Evolutionary conservation across 2,888 invertebrate species (phyloP).

Genomic region (Tiphia femorata): DNA sequence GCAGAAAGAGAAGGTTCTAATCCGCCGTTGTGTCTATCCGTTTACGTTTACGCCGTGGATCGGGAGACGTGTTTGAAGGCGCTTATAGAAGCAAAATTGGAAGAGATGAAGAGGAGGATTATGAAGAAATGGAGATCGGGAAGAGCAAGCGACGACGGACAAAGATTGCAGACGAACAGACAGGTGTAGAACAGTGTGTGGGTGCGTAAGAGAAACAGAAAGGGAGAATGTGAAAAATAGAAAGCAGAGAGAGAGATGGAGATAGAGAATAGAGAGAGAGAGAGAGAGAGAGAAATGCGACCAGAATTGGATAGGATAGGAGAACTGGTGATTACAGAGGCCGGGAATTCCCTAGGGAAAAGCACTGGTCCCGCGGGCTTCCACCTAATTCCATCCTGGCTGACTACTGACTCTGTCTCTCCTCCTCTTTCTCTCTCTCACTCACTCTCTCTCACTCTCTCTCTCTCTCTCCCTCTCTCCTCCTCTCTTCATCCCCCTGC

Average conservation of each 20-base stretch:
- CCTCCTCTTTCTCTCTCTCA: constrained; percentile 27
- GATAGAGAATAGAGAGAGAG: constrained; percentile 16
- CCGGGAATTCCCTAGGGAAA: constrained; percentile 60
- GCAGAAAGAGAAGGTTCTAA: no score
- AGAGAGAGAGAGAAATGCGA: constrained; percentile 46
- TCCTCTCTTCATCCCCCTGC: constrained; percentile 13
- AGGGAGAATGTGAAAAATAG: neutral
- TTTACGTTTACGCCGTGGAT: no score
- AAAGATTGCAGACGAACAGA: no score
- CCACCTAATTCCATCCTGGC: constrained; percentile 67
- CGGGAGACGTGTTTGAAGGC: neutral
- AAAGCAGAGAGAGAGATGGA: constrained; percentile 9
- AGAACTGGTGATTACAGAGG: constrained; percentile 67
- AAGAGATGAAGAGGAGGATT: neutral
- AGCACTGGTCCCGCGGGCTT: constrained; percentile 61
- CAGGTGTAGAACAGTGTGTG: no score
- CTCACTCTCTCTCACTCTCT: constrained; percentile 12
- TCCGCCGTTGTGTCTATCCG: no score
- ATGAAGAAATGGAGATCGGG: constrained; percentile 5
- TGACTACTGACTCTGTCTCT: constrained; percentile 60
- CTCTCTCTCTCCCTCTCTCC: constrained; percentile 8
- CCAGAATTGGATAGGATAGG: constrained; percentile 64
- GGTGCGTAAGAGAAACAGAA: constrained; percentile 10
- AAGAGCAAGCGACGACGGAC: no score
- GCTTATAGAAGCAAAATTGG: neutral